A percentile compares a stretch with the other conserved stretches of the same genome.
Evolutionary conservation across 1,140 invertebrate genomes (phyloP).

Genomic region (Bombus breviceps): DNA sequence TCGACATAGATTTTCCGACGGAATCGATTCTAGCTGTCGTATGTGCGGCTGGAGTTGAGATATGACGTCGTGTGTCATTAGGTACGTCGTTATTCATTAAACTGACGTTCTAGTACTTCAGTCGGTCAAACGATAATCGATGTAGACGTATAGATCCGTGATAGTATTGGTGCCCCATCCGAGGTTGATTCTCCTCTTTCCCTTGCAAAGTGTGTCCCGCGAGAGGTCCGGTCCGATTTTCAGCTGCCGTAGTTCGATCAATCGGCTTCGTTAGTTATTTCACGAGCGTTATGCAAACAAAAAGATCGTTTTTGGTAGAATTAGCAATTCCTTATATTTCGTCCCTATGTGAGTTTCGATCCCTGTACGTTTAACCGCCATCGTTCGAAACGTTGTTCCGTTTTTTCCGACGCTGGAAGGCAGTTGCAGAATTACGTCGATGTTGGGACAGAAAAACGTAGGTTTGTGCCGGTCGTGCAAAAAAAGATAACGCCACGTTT

Average conservation of each 20-base stretch:
- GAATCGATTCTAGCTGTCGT: constrained; percentile 57
- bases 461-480: not conserved
- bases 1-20: constrained; percentile 54
- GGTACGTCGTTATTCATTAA: constrained; percentile 74
- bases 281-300: not conserved
- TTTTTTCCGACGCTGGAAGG: not conserved
- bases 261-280: constrained; percentile 30
- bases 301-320: not conserved
- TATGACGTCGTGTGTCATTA: constrained; percentile 72
- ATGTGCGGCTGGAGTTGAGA: constrained; percentile 41
- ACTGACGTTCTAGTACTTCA: constrained; percentile 68
- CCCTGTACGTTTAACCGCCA: not conserved
- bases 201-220: constrained; percentile 5
- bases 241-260: not conserved
- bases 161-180: not conserved
- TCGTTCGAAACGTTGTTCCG: not conserved
- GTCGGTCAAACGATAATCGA: constrained; percentile 72
- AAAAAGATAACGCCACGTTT: not conserved
- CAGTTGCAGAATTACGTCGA: not conserved
- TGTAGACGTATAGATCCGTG: constrained; percentile 30
- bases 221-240: constrained; percentile 11
- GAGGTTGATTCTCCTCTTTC: not conserved
- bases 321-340: not conserved
- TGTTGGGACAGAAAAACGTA: too few relatives aligned
- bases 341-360: not conserved